These are phyloP conservation scores for Lepidurus arcticus DNA, from an alignment of 1,140 invertebrate species.

Conservation along the genomic window DNA sequence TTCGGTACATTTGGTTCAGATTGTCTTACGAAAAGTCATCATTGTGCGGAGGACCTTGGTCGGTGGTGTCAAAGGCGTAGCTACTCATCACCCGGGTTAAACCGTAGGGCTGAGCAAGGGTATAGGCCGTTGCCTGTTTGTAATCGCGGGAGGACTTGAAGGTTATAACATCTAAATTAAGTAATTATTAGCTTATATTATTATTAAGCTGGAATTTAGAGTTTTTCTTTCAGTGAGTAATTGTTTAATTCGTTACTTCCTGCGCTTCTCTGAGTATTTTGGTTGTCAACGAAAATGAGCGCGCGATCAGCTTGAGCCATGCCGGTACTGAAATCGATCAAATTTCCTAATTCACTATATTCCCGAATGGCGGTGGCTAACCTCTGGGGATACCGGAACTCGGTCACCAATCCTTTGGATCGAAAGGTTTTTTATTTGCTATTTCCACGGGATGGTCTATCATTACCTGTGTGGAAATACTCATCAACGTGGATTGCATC, in stretches of 20 bases:
- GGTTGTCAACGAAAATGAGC: conserved; percentile 49
- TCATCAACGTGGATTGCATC: conserved; percentile 34
- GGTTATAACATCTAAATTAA: conserved; percentile 29
- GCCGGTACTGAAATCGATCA: conserved; percentile 41
- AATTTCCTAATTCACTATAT: conserved; percentile 31
- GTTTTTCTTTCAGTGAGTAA: background rate
- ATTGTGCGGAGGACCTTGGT: conserved; percentile 37
- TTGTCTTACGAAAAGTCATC: conserved; percentile 29
- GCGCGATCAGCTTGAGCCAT: conserved; percentile 42
- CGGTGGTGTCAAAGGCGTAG: conserved; percentile 43
- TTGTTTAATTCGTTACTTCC: conserved; percentile 36
- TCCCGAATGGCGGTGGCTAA: conserved; percentile 46
- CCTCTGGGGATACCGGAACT: conserved; percentile 60
- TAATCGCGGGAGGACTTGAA: conserved; percentile 44
- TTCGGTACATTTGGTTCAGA: background rate
- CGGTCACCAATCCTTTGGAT: conserved; percentile 53
- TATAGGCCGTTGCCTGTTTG: conserved; percentile 50
- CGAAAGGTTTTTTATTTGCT: background rate
- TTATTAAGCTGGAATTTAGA: background rate
- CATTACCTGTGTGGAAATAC: conserved; percentile 41
- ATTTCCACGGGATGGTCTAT: conserved; percentile 37
- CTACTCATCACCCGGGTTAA: conserved; percentile 53
- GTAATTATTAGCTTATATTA: background rate
- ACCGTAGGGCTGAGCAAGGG: conserved; percentile 54
- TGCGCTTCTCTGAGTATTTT: conserved; percentile 49